Evolutionary conservation across 1,140 invertebrate genomes (phyloP).

Genomic region (Scaptomyza pallida): DNA sequence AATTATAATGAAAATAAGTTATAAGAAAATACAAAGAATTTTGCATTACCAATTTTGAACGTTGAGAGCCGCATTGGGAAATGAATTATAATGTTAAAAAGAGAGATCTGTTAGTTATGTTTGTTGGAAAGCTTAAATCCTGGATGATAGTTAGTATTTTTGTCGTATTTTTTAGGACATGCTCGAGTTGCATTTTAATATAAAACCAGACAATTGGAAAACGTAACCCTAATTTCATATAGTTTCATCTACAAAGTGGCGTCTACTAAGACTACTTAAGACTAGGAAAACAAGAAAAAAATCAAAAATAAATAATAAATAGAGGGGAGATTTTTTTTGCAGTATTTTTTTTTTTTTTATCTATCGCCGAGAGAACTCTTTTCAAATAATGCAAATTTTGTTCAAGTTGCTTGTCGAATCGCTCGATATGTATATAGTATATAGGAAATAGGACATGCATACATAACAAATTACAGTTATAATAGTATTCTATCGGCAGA

Average conservation of each 20-base stretch:
- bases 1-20: constrained; percentile 14
- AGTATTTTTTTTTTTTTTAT: constrained; percentile 21
- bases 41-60: constrained; percentile 67
- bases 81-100: constrained; percentile 65
- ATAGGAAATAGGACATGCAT: constrained; percentile 63
- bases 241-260: constrained; percentile 14
- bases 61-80: constrained; percentile 56
- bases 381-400: constrained; percentile 65
- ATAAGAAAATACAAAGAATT: constrained; percentile 29
- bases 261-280: too few relatives aligned
- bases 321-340: constrained; percentile 38
- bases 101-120: constrained; percentile 24
- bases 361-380: constrained; percentile 65
- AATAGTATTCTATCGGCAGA: constrained; percentile 30
- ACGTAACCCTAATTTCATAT: constrained; percentile 58
- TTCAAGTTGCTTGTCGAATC: constrained; percentile 33
- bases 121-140: constrained; percentile 27
- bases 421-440: constrained; percentile 12
- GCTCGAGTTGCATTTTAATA: constrained; percentile 46
- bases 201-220: constrained; percentile 83
- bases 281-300: constrained; percentile 15
- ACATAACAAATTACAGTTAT: constrained; percentile 68
- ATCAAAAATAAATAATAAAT: constrained; percentile 15
- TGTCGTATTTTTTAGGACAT: constrained; percentile 22
- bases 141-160: constrained; percentile 16